Evolutionary conservation across 2,888 invertebrate species (phyloP), one percentile per base, ranked within the genome.

Genomic region (Ypsolopha scabrella): DNA sequence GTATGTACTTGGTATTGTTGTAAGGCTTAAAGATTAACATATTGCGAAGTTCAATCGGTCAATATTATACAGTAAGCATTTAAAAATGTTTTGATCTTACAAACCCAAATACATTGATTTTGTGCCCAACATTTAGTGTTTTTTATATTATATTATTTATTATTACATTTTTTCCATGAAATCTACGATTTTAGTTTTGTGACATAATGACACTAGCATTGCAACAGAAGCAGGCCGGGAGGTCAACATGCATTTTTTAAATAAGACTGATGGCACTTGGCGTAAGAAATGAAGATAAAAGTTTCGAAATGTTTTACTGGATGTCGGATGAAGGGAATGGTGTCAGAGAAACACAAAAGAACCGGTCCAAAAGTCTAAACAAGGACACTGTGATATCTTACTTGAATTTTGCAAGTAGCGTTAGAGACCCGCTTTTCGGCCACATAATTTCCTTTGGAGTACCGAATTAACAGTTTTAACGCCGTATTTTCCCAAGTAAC

Each of bases 371-470:
- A 51, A 52, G 51, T 52, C 50, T 50, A 14, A 59, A 58, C 58
- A 62, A 64, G 61, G 60, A 61, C 52, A 54, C 49, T 49, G 51
- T 48, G 51, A 54, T 54, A 47, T 52, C 53, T 49, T 52, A 51
- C 53, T 54, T 41, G 7, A 41, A 48, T 35, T 41, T 52, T 50
- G 52, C 56, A 54, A 52, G 57, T 60, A 58, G 51, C 57, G 57
- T 60, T 59, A 60, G 53, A 56, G 48, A 53, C 59, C 61, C 58
- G 58, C 62, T 64, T 56, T 56, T 9, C 50, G 56, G 56, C 53
- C 48, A 49, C 51, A 49, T 51, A 45, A 49, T 45, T 54, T 55
- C 36, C 41, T n/a, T 14, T 50, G 51, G 51, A 44, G 24, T n/a
- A n/a, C n/a, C n/a, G n/a, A n/a, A n/a, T n/a, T n/a, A 46, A 51